Base-by-base conservation (phyloP, 2,888 invertebrate species). In the Caenorhabditis wallacei region DNA sequence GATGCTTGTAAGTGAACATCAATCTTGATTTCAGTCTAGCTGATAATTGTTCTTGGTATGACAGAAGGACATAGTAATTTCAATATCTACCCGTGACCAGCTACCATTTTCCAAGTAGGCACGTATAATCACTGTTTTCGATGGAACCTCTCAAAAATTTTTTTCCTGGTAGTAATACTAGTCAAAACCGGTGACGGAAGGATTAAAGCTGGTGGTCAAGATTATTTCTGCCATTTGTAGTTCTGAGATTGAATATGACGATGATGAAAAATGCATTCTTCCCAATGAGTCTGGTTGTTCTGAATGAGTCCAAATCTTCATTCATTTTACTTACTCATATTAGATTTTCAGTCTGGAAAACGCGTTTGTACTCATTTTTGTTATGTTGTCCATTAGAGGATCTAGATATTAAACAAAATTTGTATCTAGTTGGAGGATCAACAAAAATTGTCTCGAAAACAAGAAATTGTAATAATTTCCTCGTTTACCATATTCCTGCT, bases 161-260 rank as follows among this genome's bases (percentile, higher is more conserved):
- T n/a, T 18, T 48, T 7, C 46, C 3, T 48, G 13, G 46, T n/a
- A 48, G n/a, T 48, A 5, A 16, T 13, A 43, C 13, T 18, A 48
- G 46, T 48, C 4, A 4, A 48, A 18, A 18, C 18, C 16, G 13
- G 46, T 18, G 18, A 48, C 10, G 13, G 18, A 18, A 48, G 18
- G 46, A 48, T 48, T 48, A 4, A n/a, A n/a, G 8, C 22, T 61
- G 22, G 40, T 43, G 24, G 7, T 0, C 37, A 43, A n/a, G 61
- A 61, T 61, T 61, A 61, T 24, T 3, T 43, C 43, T 40, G n/a
- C 22, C 43, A 57, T 11, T 57, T 57, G 61, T 43, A 61, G 61
- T 61, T 43, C 61, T 61, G 43, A 46, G 46, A 46, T 43, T 3
- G 18, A 48, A 18, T n/a, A 18, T 13, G 16, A 61, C 40, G 61